A percentile compares a stretch with the other conserved stretches of the same genome.
Evolutionary conservation across 2,797 vertebrate genomes (phyloP).

Genomic region (Melanotaenia maccullochi): DNA sequence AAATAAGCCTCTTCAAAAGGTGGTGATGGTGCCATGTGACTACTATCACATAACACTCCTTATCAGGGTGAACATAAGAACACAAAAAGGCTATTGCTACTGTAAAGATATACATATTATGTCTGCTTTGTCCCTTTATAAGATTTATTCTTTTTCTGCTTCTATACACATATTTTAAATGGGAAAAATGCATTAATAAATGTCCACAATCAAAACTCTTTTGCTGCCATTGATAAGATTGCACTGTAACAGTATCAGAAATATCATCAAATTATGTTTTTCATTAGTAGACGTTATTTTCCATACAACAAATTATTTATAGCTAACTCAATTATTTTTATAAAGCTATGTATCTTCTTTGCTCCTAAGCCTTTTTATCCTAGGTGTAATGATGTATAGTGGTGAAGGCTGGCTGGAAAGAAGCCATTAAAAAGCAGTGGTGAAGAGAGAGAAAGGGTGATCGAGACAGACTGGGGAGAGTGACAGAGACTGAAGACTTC

Average conservation of each 20-base stretch:
- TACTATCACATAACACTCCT: not conserved
- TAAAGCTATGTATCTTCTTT: slow-evolving; percentile 28
- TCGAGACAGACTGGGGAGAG: slow-evolving; percentile 39
- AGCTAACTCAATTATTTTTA: slow-evolving; percentile 8
- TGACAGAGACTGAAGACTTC: slow-evolving; percentile 78
- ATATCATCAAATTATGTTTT: not conserved
- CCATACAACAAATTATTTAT: slow-evolving; percentile 12
- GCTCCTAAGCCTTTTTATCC: slow-evolving; percentile 21
- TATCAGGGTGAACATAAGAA: not conserved
- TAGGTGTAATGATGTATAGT: slow-evolving; percentile 28
- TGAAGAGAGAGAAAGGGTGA: slow-evolving; percentile 28
- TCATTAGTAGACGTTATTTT: slow-evolving; percentile 19
- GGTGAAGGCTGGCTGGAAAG: slow-evolving; percentile 41
- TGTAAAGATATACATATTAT: too few species aligned
- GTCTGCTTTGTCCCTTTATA: not conserved
- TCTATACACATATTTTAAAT: not conserved
- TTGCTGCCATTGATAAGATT: not conserved
- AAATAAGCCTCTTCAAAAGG: not conserved
- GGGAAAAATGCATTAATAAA: not conserved
- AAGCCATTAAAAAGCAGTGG: slow-evolving; percentile 65
- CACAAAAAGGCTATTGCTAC: not conserved
- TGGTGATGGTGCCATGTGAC: not conserved
- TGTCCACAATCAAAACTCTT: not conserved
- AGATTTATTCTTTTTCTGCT: not conserved
- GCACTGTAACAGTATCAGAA: not conserved